Evolutionary conservation across 1,140 invertebrate species (phyloP), one percentile per base, ranked within the genome.

Genomic region (Nilaparvata lugens): DNA sequence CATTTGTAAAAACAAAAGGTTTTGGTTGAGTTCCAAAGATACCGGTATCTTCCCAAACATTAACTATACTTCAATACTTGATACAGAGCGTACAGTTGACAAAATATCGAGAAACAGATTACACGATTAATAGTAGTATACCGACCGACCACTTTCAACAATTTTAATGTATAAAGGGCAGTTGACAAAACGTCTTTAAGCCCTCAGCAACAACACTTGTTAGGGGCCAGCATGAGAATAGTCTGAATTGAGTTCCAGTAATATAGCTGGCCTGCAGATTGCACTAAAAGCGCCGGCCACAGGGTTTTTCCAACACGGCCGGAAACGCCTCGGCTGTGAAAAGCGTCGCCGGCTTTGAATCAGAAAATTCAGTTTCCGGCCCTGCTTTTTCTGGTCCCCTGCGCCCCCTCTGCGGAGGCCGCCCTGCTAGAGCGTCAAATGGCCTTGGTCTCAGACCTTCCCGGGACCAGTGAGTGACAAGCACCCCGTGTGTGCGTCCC

Each of bases 211-310:
- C 58, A 48, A 4, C 2, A 48, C 14, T 63, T 62, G 23, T 24
- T 28, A 58, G 35, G 60, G 75, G 72, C 74, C 75, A 75, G 73
- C 71, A 66, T 71, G 72, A 80, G 78, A 80, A 72, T 80, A 80
- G 78, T 80, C 78, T 80, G 78, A 80, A 80, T 80, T 78, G 78
- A 79, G 78, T 80, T 80, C 73, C 76, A 66, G 69, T 53, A n/a
- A n/a, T 48, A 35, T 54, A 65, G 67, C 72, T 23, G 76, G 73
- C 77, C 73, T 74, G 76, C 77, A 79, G 67, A 80, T 80, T 74
- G 72, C 69, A 80, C 78, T 80, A 66, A 79, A 79, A 79, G 62
- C 60, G 78, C 78, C 70, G 73, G 74, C 70, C 70, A 75, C 73
- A 71, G 72, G 77, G 75, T 48, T 76, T 63, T 80, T 78, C 75